Evolutionary conservation across 2,888 invertebrate genomes (phyloP).

Genomic region (Abscondita cerata): DNA sequence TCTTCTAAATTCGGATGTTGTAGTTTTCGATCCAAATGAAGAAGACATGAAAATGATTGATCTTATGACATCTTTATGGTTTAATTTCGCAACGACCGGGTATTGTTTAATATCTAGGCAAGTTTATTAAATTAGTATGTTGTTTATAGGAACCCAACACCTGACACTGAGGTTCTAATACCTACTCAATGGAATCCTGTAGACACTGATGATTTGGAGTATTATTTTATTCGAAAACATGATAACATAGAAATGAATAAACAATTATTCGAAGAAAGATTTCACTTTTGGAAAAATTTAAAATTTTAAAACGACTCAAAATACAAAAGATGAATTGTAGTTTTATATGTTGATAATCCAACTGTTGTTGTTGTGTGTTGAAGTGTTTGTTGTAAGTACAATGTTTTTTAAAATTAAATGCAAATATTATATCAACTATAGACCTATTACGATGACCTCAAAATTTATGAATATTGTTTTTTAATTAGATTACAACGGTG

Average conservation of each 20-base stretch:
- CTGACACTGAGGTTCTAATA: constrained; percentile 57
- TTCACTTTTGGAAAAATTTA: constrained; percentile 2
- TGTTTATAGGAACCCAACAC: constrained; percentile 72
- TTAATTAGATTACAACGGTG: too few species aligned
- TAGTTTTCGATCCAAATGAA: constrained; percentile 48
- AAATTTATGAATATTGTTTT: too few species aligned
- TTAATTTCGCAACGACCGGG: constrained; percentile 78
- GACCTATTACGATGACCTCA: too few species aligned
- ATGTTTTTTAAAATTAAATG: too few species aligned
- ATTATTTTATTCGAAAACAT: constrained; percentile 56
- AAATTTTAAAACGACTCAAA: not conserved
- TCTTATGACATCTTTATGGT: constrained; percentile 71
- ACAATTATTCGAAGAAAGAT: not conserved
- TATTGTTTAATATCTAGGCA: too few species aligned
- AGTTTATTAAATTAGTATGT: too few species aligned
- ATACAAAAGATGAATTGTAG: constrained; percentile 65
- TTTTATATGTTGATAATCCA: too few species aligned
- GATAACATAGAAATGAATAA: not conserved
- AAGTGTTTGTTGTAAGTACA: too few species aligned
- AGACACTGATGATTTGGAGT: constrained; percentile 62
- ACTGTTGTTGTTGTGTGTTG: too few species aligned
- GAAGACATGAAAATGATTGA: constrained; percentile 68
- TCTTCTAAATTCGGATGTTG: constrained; percentile 42
- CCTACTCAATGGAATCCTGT: constrained; percentile 67
- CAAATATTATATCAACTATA: too few species aligned